Evolutionary conservation across 2,888 invertebrate species (phyloP).

Genomic region (Tinea trinotella): DNA sequence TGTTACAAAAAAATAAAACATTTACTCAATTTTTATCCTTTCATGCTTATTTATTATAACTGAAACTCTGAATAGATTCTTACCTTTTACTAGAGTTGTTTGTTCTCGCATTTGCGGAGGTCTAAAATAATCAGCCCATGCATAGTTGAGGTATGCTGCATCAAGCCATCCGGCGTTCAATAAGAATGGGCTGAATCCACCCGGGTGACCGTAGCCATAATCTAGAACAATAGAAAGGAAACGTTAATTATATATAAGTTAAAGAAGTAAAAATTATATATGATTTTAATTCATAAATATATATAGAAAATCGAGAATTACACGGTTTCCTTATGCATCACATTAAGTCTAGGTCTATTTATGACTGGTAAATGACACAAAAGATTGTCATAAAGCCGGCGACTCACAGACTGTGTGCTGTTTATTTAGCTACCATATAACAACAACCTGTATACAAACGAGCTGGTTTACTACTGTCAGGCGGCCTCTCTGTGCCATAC

Average conservation of each 20-base stretch:
- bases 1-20: background rate
- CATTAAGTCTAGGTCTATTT: background rate
- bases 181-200: slow-evolving; percentile 83
- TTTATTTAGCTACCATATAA: slow-evolving; percentile 48
- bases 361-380: slow-evolving; percentile 35
- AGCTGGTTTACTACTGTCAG: slow-evolving; percentile 64
- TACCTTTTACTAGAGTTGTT: slow-evolving; percentile 74
- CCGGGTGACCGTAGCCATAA: slow-evolving; percentile 86
- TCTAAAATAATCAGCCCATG: slow-evolving; percentile 81
- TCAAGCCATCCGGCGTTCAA: slow-evolving; percentile 89
- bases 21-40: background rate
- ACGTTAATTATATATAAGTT: slow-evolving; percentile 15
- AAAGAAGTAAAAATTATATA: too few relatives aligned
- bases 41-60: background rate
- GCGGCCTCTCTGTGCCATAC: slow-evolving; percentile 68
- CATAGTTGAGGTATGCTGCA: slow-evolving; percentile 85
- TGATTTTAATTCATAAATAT: too few relatives aligned
- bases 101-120: slow-evolving; percentile 57
- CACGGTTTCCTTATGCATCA: background rate
- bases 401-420: slow-evolving; percentile 59
- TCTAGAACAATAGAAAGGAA: slow-evolving; percentile 65
- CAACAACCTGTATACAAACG: slow-evolving; percentile 67
- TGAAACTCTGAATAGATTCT: background rate
- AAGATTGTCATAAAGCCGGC: slow-evolving; percentile 63
- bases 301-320: background rate